phyloP scores from a whole-genome alignment of 2,888 invertebrate species.

The Drosophila neonasuta region DNA sequence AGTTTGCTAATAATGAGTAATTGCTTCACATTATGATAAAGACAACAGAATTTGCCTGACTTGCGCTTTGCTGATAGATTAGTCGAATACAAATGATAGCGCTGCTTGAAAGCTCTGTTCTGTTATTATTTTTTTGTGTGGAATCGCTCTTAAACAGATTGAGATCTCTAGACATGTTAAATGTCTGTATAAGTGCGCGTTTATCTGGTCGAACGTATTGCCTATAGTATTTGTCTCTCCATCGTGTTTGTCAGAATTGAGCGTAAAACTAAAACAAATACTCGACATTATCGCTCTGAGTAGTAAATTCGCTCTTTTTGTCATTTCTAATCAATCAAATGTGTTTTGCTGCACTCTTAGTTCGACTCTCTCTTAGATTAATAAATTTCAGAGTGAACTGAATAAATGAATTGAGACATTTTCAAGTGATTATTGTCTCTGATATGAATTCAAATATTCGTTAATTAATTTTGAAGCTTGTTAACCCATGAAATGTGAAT shows the following conservation, averaged over 20 bases:
- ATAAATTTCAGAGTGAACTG: neutral
- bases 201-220: neutral
- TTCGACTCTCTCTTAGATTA: conserved; percentile 20
- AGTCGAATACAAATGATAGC: neutral
- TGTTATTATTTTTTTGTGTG: neutral
- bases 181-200: neutral
- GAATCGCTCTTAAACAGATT: neutral
- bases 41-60: neutral
- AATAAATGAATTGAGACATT: neutral
- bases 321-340: conserved; percentile 21
- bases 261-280: neutral
- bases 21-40: neutral
- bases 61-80: neutral
- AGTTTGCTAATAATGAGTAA: neutral
- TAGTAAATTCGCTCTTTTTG: conserved; percentile 4
- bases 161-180: conserved; percentile 6
- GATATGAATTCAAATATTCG: neutral
- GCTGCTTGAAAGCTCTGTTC: neutral
- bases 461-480: neutral
- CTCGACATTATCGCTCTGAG: conserved; percentile 5
- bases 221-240: conserved; percentile 1
- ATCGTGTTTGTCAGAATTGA: conserved; percentile 17
- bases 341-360: conserved; percentile 21
- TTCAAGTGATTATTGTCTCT: neutral
- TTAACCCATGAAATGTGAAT: neutral